These are phyloP conservation scores for Coelopa pilipes DNA, from an alignment of 2,888 invertebrate species.

Conservation along the genomic window DNA sequence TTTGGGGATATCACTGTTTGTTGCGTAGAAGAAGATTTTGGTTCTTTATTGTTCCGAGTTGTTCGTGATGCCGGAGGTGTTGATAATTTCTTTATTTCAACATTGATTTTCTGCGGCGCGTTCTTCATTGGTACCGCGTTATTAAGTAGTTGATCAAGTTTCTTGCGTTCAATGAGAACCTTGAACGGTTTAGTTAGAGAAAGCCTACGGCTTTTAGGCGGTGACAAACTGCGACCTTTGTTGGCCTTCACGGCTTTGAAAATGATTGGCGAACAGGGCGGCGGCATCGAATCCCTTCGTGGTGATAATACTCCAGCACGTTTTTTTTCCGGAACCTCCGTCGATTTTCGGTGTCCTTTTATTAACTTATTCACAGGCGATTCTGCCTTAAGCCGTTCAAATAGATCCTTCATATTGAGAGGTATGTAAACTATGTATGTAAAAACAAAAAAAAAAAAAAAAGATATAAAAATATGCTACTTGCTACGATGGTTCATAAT, in stretches of 20 bases:
- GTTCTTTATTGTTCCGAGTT: constrained; percentile 19
- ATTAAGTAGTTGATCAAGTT: constrained; percentile 32
- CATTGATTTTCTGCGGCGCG: background rate
- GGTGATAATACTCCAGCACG: background rate
- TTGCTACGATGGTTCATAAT: too few species aligned
- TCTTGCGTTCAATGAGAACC: constrained; percentile 46
- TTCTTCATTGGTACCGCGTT: too few species aligned
- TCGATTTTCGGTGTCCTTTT: background rate
- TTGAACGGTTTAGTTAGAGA: constrained; percentile 42
- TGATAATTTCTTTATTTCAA: background rate
- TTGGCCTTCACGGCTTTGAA: constrained; percentile 37
- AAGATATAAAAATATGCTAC: background rate
- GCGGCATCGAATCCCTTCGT: constrained; percentile 47
- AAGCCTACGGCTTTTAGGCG: constrained; percentile 38
- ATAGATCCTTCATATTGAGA: constrained; percentile 45
- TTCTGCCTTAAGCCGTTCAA: constrained; percentile 45
- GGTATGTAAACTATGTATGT: background rate
- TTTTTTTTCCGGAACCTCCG: background rate
- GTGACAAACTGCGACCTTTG: constrained; percentile 47
- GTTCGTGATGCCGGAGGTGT: background rate
- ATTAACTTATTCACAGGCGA: constrained; percentile 35
- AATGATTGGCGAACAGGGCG: constrained; percentile 36
- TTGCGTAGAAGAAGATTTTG: background rate
- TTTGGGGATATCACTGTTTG: background rate
- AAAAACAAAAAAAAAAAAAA: background rate